Base-by-base conservation (phyloP, 2,797 vertebrate genomes). In the Chrosomus eos region DNA sequence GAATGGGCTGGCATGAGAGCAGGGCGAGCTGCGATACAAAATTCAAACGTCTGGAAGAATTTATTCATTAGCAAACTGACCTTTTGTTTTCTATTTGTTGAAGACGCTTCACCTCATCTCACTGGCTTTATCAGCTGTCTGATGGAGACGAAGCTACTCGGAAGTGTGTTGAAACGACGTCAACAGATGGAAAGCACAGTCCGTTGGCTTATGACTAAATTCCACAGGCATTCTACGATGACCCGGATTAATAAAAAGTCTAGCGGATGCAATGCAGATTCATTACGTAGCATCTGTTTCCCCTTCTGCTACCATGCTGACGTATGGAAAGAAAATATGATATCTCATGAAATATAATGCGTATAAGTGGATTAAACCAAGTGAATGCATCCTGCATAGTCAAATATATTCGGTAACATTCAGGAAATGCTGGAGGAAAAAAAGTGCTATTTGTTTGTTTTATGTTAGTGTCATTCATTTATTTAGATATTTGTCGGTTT, bases 31-130 rank as follows among this genome's bases (percentile, higher is more conserved):
- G 48, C 28, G 28, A 16, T 36, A 75, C 33, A 71, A 40, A n/a
- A 80, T 83, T 80, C 67, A 85, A 82, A 78, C 16, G n/a, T 78
- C 68, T 70, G 77, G 55, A 60, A 81, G 73, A 64, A 74, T 77
- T 66, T 75, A 75, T 83, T 75, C 60, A 75, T 83, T 31, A 76
- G 73, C 45, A 76, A 77, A 68, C 33, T 76, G 72, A 76, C 45
- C 48, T 76, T 55, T 55, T 76, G 73, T 43, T 68, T 66, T 28
- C 45, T 67, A 55, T 83, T 66, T 67, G 62, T 67, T 77, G 45
- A 77, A 55, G 60, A 62, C 2, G 6, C 81, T 64, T 82, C 40
- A 10, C 26, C 26, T 45, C 55, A 21, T 45, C 53, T 60, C 26
- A 9, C 38, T 31, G 19, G 53, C 53, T 81, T 31, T 45, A 60